Conservation (phyloP, 2,888 invertebrate species). For the Athalia cordata region DNA sequence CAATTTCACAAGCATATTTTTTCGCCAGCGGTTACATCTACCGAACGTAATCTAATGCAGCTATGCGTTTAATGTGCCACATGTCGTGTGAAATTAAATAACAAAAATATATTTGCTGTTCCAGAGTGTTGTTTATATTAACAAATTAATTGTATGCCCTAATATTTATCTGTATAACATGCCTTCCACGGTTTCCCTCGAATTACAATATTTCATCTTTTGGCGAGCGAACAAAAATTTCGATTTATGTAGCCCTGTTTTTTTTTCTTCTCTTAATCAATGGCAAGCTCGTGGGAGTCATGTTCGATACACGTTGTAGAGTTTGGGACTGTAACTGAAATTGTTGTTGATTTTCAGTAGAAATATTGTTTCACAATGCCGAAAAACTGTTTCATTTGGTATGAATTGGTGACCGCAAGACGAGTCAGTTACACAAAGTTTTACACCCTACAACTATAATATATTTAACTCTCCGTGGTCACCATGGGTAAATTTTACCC, state of each 20-base stretch:
- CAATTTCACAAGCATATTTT: constrained; percentile 35
- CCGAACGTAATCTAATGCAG: constrained; percentile 40
- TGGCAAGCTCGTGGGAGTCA: neutral
- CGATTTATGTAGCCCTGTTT: neutral
- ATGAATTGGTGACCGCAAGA: neutral
- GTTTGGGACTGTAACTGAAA: constrained; percentile 19
- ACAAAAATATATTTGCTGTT: constrained; percentile 21
- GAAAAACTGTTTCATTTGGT: constrained; percentile 5
- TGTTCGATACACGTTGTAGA: constrained; percentile 6
- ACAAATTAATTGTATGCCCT: constrained; percentile 27
- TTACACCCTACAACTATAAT: constrained; percentile 16
- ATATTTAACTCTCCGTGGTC: no score
- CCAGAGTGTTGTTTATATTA: constrained; percentile 39
- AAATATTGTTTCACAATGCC: neutral
- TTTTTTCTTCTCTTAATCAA: no score
- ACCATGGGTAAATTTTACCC: no score
- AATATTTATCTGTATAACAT: constrained; percentile 4
- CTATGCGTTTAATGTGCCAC: constrained; percentile 38
- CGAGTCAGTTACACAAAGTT: neutral
- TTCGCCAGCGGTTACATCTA: constrained; percentile 16
- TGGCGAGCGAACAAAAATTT: neutral
- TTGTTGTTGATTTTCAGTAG: neutral
- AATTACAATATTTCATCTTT: neutral
- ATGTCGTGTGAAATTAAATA: constrained; percentile 18
- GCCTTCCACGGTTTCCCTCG: neutral